Base-by-base conservation (phyloP, 1,140 invertebrate species). In the Drosophila lacteicornis region DNA sequence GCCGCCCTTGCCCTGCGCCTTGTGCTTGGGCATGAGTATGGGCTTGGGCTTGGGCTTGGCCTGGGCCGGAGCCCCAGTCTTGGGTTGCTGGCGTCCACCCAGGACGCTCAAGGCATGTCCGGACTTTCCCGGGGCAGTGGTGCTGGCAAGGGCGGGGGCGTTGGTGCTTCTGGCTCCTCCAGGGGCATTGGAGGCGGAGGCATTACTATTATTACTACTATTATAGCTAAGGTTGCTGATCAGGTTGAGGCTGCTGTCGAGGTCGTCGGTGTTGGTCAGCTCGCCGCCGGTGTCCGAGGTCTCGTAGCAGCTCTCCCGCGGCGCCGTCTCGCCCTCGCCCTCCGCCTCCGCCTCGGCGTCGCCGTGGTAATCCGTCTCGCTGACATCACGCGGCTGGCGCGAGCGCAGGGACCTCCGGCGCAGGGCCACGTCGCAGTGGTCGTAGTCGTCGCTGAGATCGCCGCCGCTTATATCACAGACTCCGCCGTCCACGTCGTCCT, bases 191-290 rank as follows among this genome's bases (percentile, higher is more conserved):
- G 53, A 56, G 53, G 36, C 36, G 40, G 80, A 86, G 57, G 84
- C 80, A 53, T 88, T 90, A 90, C 88, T 92, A 81, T 92, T 92
- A 85, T 92, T 92, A 91, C 91, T 92, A 91, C 91, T 92, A 91
- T 92, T 92, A 92, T 82, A 92, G 88, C 91, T 92, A 82, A 92
- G 83, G 75, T 92, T 92, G 86, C 91, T 92, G 51, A 91, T 91
- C 51, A 92, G 75, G 70, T 92, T 92, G 69, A 91, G 79, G 62
- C 91, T 92, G 27, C 91, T 92, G 77, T 92, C 85, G 45, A 91
- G 82, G 17, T 91, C 88, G 22, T 92, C 91, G n/a, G 88, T 92
- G 43, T 91, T 91, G 59, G 91, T 92, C 15, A 92, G 61, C 25
- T 92, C 87, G 22, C 87, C 91, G 15, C 91, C 87, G 36, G 91